Base-by-base conservation (phyloP, 2,797 vertebrate species). In the Sebastes taczanowskii region DNA sequence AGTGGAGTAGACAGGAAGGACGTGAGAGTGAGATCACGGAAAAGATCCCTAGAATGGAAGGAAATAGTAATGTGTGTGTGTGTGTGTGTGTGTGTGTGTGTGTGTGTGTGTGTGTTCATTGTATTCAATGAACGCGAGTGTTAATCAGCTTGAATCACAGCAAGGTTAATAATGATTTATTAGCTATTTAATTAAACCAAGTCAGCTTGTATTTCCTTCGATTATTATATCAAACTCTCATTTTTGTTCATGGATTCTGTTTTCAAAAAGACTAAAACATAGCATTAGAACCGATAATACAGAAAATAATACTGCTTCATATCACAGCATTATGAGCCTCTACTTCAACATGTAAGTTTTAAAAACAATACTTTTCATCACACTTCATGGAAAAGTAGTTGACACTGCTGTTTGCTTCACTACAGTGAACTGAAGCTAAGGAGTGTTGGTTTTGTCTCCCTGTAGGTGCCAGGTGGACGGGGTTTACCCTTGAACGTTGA, bases 1-100 rank as follows among this genome's bases (percentile, higher is more conserved):
- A 89, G 86, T 75, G 81, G 63, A 59, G 74, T 73, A 0, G 6
- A 68, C 16, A 59, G 82, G 88, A 89, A 87, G 71, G 68, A 75
- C 3, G 4, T 10, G 77, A 74, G 77, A 64, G 32, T 13, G 63
- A 74, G 23, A 30, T 42, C 58, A 22, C 7, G 62, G 63, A 83
- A 81, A 62, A 71, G 60, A 87, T 25, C 34, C 4, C 20, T 3
- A 58, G 52, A 65, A 81, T n/a, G 18, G 70, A 56, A 11, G 69
- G 88, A 79, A 77, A 79, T 29, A 61, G 8, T 64, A 35, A 14
- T 20, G 65, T 4, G 60, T 4, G 30, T 34, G 9, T 32, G 34
- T 35, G 32, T 34, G 32, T 34, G 42, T 65, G 53, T 65, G 23
- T 29, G 34, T 46, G 69, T 46, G 56, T 46, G 69, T 42, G 56